These are phyloP conservation scores for Apodemia hepburni DNA, from an alignment of 2,888 invertebrate genomes.

Conservation along the genomic window DNA sequence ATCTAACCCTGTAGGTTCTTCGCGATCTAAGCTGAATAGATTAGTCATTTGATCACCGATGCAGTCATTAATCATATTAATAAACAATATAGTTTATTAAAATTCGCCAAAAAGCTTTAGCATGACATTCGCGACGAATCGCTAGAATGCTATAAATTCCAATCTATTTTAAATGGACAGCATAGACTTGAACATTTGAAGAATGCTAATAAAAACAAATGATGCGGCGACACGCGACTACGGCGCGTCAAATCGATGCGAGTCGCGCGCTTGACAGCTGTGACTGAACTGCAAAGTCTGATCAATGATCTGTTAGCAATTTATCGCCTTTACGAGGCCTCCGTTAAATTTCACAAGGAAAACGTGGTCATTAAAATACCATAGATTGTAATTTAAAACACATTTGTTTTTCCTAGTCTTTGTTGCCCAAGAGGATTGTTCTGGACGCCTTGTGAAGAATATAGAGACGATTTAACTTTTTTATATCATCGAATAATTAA, in stretches of 20 bases:
- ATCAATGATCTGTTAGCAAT: conserved; percentile 1
- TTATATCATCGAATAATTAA: neutral
- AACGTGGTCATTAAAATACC: neutral
- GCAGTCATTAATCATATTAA: too few relatives aligned
- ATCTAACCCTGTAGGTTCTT: too few relatives aligned
- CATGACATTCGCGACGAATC: neutral
- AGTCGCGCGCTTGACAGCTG: conserved; percentile 12
- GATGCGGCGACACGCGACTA: conserved; percentile 6
- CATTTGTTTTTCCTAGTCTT: neutral
- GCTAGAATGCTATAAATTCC: conserved; percentile 7
- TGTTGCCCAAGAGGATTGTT: neutral
- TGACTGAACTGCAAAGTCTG: neutral
- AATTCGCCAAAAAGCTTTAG: neutral
- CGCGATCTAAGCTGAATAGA: too few relatives aligned
- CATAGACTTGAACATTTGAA: conserved; percentile 8
- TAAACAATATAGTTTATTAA: too few relatives aligned
- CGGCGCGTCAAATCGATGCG: conserved; percentile 13
- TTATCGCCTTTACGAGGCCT: conserved; percentile 4
- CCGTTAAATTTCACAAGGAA: conserved; percentile 1
- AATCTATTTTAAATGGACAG: conserved; percentile 4
- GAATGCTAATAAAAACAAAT: conserved; percentile 17
- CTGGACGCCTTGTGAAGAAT: neutral
- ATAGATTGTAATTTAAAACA: neutral
- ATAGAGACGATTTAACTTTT: neutral
- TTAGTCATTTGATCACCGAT: too few relatives aligned